Evolutionary conservation across 1,140 invertebrate genomes (phyloP), one percentile per base, ranked within the genome.

Genomic region (Pollicipes pollicipes): DNA sequence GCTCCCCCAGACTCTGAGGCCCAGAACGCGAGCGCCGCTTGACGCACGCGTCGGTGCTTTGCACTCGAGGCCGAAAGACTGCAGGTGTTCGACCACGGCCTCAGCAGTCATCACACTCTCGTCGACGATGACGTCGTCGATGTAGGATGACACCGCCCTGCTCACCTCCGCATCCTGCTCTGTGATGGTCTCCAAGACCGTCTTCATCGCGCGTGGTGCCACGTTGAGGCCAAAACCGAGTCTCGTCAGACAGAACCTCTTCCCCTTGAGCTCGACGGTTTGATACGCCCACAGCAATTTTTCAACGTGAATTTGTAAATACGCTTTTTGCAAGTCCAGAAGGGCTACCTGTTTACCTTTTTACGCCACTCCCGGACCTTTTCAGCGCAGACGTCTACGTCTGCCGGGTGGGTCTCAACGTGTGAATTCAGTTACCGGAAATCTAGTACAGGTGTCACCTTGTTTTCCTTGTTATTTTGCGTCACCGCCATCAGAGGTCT

Each of bases 381-480:
- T n/a, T 71, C 70, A n/a, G 6, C 21, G 64, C 70, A 71, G 17
- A 30, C 29, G n/a, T 71, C 70, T 6, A 29, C 64, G 35, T 71
- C 64, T 24, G 64, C 70, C 37, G 63, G 69, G 63, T 71, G n/a
- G n/a, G 68, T 17, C 30, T 71, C 13, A 29, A 67, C n/a, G 29
- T 71, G 31, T 16, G 16, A 0, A 35, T 71, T 71, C 21, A 71
- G 58, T 66, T 71, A 3, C 3, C 70, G 16, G 24, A 71, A 71
- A 21, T 71, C 70, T 28, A 35, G 26, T 29, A 68, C 30, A 3
- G 70, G 30, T 13, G 2, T 16, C 26, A 66, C 28, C 32, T 71
- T 71, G n/a, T n/a, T n/a, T n/a, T 71, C 3, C 70, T 64, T 71
- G 35, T 71, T 71, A 31, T 66, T 17, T n/a, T 71, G 63, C 63